These are phyloP conservation scores for Crepidodera aurea DNA, from an alignment of 2,888 invertebrate species.

Conservation along the genomic window DNA sequence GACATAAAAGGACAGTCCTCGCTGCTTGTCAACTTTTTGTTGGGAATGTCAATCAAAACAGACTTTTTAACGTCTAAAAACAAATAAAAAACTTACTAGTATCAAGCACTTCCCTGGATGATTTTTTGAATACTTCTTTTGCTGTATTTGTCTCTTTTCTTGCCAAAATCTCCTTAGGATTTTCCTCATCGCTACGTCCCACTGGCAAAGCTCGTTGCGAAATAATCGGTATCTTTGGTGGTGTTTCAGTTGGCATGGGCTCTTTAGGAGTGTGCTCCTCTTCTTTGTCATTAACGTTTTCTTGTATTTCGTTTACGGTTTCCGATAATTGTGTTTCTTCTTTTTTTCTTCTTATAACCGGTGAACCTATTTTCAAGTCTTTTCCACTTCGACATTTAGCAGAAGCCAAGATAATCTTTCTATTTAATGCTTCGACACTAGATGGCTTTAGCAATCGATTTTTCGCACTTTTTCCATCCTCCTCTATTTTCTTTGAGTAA, in stretches of 20 bases:
- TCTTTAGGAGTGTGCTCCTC: not conserved
- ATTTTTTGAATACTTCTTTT: not conserved
- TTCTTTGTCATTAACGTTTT: conserved; percentile 12
- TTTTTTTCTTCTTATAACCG: conserved; percentile 77
- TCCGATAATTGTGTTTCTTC: conserved; percentile 59
- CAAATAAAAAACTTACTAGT: not conserved
- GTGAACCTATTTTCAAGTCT: conserved; percentile 75
- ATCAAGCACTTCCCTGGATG: not conserved
- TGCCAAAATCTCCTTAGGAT: not conserved
- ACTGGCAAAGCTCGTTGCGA: not conserved
- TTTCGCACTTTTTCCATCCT: conserved; percentile 51
- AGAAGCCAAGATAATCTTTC: conserved; percentile 86
- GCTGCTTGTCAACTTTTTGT: too few species aligned
- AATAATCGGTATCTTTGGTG: not conserved
- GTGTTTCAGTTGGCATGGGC: not conserved
- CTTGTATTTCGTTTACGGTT: conserved; percentile 44
- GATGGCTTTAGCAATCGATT: conserved; percentile 78
- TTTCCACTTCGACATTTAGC: conserved; percentile 86
- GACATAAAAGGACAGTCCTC: too few species aligned
- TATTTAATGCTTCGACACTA: conserved; percentile 83
- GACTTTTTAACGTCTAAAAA: too few species aligned
- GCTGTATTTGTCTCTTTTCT: not conserved
- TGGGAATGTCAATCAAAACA: too few species aligned
- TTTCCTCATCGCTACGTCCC: not conserved
- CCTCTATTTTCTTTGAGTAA: conserved; percentile 38